Percentiles rank a stretch among this genome's conserved stretches.
These are phyloP conservation scores for Diceros bicornis DNA, from an alignment of 2,797 vertebrate species.

Conservation along the genomic window DNA sequence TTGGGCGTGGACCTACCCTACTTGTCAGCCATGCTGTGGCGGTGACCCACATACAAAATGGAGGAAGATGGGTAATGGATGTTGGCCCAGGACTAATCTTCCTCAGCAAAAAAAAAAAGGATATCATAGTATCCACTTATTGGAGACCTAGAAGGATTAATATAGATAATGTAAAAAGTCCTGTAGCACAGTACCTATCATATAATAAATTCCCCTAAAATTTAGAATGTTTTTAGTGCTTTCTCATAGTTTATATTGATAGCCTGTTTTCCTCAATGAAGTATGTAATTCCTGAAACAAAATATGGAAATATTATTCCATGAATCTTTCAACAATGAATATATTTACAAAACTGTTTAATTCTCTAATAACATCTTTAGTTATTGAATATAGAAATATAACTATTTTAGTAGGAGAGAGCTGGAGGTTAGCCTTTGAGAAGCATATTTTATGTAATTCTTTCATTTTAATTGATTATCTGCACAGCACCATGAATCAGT, in stretches of 20 bases:
- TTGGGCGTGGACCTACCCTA: too few relatives aligned
- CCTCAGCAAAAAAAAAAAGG: background rate
- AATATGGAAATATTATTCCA: background rate
- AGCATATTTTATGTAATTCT: conserved; percentile 91
- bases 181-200: background rate
- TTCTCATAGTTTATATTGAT: background rate
- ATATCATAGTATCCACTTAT: background rate
- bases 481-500: conserved; percentile 90
- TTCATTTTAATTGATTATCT: conserved; percentile 94
- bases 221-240: background rate
- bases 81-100: too few relatives aligned
- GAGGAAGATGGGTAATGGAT: too few relatives aligned
- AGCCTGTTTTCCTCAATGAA: background rate
- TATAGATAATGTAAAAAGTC: background rate
- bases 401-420: conserved; percentile 77
- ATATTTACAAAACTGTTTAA: background rate
- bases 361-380: background rate
- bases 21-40: too few relatives aligned
- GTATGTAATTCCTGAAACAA: background rate
- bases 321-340: background rate
- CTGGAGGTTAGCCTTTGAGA: conserved; percentile 89
- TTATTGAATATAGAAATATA: conserved; percentile 38
- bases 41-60: too few relatives aligned
- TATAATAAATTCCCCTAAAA: background rate
- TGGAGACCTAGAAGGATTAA: background rate